These are phyloP conservation scores for Sapayoa aenigma DNA, from an alignment of 2,113 vertebrate species.

Conservation along the genomic window DNA sequence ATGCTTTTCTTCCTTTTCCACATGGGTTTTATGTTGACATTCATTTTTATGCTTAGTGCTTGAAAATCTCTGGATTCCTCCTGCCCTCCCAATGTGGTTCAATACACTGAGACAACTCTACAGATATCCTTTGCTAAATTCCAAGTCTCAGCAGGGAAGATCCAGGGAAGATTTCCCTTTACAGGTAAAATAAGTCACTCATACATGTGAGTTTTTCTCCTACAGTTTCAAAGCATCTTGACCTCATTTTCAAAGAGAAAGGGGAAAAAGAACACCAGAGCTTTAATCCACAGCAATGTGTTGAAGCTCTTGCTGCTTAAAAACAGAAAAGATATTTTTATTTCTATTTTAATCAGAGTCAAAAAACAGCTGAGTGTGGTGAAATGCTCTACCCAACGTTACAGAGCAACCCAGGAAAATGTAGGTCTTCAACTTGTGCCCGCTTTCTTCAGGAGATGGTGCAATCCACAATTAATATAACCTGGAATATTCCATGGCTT, in stretches of 20 bases:
- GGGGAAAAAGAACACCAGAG: neutral
- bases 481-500: neutral
- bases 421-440: neutral
- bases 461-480: neutral
- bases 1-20: neutral
- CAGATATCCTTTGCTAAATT: neutral
- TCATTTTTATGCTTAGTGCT: neutral
- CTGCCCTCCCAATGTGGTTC: neutral
- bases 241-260: neutral
- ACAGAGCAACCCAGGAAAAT: neutral
- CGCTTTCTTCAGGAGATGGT: neutral
- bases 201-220: neutral
- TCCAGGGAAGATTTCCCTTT: neutral
- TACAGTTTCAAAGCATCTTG: neutral
- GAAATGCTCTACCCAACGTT: neutral
- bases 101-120: neutral
- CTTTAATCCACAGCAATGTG: neutral
- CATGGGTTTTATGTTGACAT: neutral
- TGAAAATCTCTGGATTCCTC: neutral
- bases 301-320: neutral
- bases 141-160: neutral
- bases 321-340: neutral
- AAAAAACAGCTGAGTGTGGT: neutral
- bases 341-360: neutral
- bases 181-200: neutral